phyloP scores from a whole-genome alignment of 2,888 invertebrate species.

The Diarsia dahlii region DNA sequence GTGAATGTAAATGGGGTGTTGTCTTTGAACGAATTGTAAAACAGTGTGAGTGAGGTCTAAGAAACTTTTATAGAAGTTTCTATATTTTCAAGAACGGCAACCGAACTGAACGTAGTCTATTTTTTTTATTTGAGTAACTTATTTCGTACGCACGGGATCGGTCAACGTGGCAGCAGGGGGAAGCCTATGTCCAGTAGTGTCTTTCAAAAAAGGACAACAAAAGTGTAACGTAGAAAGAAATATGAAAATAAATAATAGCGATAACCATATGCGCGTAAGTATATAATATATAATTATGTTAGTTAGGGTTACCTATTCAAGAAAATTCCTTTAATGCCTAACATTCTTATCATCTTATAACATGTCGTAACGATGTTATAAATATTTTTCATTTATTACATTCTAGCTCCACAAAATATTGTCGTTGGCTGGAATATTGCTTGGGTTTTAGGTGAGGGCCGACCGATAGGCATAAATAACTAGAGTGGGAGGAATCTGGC shows the following conservation, averaged over 20 bases:
- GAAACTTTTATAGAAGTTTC: too few species aligned
- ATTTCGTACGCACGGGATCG: too few species aligned
- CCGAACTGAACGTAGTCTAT: too few species aligned
- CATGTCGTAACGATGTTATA: background rate
- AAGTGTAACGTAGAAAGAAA: background rate
- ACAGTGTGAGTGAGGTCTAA: too few species aligned
- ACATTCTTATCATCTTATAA: background rate
- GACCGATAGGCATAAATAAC: constrained; percentile 19
- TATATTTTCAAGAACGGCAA: too few species aligned
- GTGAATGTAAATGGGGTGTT: background rate
- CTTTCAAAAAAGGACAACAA: too few species aligned
- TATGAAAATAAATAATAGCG: background rate
- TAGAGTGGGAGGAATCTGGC: constrained; percentile 11
- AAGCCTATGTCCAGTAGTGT: too few species aligned
- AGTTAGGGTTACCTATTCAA: too few species aligned
- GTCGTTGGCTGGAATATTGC: constrained; percentile 15
- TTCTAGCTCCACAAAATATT: constrained; percentile 18
- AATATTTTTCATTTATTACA: constrained; percentile 6
- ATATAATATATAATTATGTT: background rate
- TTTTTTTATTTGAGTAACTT: too few species aligned
- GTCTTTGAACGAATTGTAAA: background rate
- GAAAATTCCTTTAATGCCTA: background rate
- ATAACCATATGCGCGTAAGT: background rate
- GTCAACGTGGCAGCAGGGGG: too few species aligned
- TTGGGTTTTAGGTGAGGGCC: constrained; percentile 6